Evolutionary conservation across 2,888 invertebrate genomes (phyloP), one percentile per base, ranked within the genome.

Genomic region (Cantharis lateralis): DNA sequence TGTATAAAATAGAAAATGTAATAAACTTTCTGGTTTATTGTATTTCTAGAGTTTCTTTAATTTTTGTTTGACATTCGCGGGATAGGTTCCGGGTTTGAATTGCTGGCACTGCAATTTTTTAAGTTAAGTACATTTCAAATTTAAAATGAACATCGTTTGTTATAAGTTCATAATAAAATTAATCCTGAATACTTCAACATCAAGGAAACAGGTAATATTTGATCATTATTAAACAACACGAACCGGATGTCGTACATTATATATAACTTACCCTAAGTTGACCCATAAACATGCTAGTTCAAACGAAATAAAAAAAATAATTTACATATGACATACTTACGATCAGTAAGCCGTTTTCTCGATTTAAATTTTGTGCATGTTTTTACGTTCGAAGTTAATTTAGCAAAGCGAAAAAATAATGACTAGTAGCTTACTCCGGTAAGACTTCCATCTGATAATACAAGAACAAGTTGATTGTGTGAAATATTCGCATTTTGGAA

Each of bases 391-490:
- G 15, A 15, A 66, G 15, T 20, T 24, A 26, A 20, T 26, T 26
- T 68, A 61, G 32, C 15, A 70, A 70, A 70, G n/a, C 15, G 61
- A 15, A 70, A 61, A 61, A 61, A 70, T 61, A 70, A 70, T 20
- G 64, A 66, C 64, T 20, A 66, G 48, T 48, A 48, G 48, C 48
- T 48, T 48, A 48, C 48, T 68, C 68, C 26, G 28, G 26, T 48
- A 70, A 70, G 70, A 20, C 61, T 48, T 62, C 20, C 18, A 62
- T 62, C 24, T 66, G 64, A 66, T 20, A 66, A 75, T 70, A 75
- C 70, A 71, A 64, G 64, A 75, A 64, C 68, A 73, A 68, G 24
- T 68, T 68, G 68, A 75, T 75, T 75, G 66, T 75, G 68, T 71
- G 75, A 68, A 71, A 62, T 18, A 71, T 75, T 75, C 70, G 71